Percentiles rank a stretch among this genome's conserved stretches.
phyloP scores from a whole-genome alignment of 2,797 vertebrate species.

The Brachyalestes nurse region DNA sequence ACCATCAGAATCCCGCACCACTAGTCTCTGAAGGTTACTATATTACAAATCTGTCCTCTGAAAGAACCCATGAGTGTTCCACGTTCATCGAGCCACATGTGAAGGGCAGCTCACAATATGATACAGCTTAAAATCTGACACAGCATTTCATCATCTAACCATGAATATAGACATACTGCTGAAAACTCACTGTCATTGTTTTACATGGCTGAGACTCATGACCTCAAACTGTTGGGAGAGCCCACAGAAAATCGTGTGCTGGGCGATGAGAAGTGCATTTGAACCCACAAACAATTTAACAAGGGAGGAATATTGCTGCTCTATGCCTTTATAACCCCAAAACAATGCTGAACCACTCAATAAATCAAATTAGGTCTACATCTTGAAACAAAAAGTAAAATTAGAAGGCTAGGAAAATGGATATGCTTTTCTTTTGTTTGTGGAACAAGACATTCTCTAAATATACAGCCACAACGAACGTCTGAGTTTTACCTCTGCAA shows the following conservation, averaged over 20 bases:
- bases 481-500: neutral
- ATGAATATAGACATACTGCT: slow-evolving; percentile 22
- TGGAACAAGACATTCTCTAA: neutral
- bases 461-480: neutral
- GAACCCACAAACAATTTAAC: slow-evolving; percentile 21
- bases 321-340: slow-evolving; percentile 23
- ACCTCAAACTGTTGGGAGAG: slow-evolving; percentile 19
- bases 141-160: slow-evolving; percentile 40
- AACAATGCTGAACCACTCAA: slow-evolving; percentile 24
- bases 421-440: neutral
- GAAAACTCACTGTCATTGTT: slow-evolving; percentile 30
- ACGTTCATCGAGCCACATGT: slow-evolving; percentile 38
- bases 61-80: slow-evolving; percentile 1
- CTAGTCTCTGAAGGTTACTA: neutral
- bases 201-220: neutral
- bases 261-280: slow-evolving; percentile 19
- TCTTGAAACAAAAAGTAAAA: slow-evolving; percentile 1
- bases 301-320: slow-evolving; percentile 21
- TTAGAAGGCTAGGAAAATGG: slow-evolving; percentile 12
- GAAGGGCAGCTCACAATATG: slow-evolving; percentile 13
- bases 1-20: slow-evolving; percentile 12
- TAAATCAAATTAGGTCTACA: slow-evolving; percentile 34
- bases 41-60: neutral
- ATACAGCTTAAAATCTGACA: slow-evolving; percentile 25
- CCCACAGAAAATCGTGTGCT: slow-evolving; percentile 33